phyloP scores from a whole-genome alignment of 2,797 vertebrate genomes.

The Staurois parvus region DNA sequence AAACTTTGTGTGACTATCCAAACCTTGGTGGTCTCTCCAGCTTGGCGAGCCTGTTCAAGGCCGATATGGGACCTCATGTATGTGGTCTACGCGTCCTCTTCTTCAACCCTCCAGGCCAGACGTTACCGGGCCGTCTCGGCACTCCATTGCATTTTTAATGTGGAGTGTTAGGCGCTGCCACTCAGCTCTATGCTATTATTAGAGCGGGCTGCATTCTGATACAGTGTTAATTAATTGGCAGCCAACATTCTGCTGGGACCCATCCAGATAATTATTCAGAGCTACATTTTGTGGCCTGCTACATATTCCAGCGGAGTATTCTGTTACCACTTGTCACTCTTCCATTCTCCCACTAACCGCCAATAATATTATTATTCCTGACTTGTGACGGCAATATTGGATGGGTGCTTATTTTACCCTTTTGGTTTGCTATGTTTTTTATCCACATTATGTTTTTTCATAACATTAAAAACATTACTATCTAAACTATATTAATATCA shows the following conservation, averaged over 20 bases:
- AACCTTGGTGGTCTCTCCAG: no score
- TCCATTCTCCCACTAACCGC: neutral
- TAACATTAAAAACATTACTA: no score
- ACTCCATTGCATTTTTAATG: constrained; percentile 2
- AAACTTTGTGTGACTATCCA: no score
- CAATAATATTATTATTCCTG: constrained; percentile 10
- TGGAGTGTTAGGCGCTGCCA: neutral
- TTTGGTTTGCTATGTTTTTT: no score
- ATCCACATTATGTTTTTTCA: no score
- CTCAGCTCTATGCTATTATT: constrained; percentile 34
- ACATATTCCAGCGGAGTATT: constrained; percentile 19
- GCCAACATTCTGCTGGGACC: constrained; percentile 25
- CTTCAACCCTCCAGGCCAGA: constrained; percentile 11
- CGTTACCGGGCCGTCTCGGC: constrained; percentile 7
- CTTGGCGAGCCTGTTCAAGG: neutral
- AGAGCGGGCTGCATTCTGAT: constrained; percentile 32
- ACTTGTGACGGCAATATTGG: neutral
- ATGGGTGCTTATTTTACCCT: neutral
- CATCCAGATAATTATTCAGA: constrained; percentile 41
- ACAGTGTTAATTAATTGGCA: constrained; percentile 47
- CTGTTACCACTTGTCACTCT: constrained; percentile 18
- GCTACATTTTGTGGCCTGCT: constrained; percentile 14
- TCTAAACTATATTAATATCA: no score
- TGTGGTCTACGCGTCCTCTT: neutral
- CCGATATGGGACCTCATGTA: neutral